A percentile compares a stretch with the other conserved stretches of the same genome.
Evolutionary conservation across 2,797 vertebrate genomes (phyloP).

Genomic region (Galago senegalensis): DNA sequence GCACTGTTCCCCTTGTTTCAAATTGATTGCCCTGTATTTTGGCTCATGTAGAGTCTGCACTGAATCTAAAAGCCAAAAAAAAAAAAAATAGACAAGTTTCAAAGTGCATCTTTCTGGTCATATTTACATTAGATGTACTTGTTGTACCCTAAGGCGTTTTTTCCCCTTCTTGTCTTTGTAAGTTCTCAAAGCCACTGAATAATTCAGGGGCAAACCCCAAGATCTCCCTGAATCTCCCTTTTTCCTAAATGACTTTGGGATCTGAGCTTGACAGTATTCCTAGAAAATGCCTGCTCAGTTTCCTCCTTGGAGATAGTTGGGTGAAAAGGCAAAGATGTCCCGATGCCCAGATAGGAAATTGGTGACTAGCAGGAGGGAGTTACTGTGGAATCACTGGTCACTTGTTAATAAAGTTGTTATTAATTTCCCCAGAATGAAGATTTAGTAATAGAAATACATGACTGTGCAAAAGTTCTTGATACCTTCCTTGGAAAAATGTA

Average conservation of each 20-base stretch:
- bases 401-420: constrained; percentile 38
- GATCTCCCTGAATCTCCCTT: not conserved
- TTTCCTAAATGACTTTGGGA: not conserved
- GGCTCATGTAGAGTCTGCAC: not conserved
- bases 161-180: not conserved
- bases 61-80: not conserved
- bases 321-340: not conserved
- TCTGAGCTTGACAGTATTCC: not conserved
- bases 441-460: constrained; percentile 73
- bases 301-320: not conserved
- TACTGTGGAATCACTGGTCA: not conserved
- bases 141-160: not conserved
- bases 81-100: constrained; percentile 44
- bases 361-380: not conserved
- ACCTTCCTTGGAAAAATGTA: constrained; percentile 64
- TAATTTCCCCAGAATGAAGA: constrained; percentile 64
- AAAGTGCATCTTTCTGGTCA: not conserved
- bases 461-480: constrained; percentile 62
- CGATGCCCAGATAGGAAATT: not conserved
- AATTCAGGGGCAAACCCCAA: not conserved
- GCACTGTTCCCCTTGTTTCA: not conserved
- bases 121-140: constrained; percentile 35
- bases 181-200: constrained; percentile 30
- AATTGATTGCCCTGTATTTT: not conserved
- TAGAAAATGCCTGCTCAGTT: not conserved